phyloP scores from a whole-genome alignment of 2,888 invertebrate species.

The Erynnis tages region DNA sequence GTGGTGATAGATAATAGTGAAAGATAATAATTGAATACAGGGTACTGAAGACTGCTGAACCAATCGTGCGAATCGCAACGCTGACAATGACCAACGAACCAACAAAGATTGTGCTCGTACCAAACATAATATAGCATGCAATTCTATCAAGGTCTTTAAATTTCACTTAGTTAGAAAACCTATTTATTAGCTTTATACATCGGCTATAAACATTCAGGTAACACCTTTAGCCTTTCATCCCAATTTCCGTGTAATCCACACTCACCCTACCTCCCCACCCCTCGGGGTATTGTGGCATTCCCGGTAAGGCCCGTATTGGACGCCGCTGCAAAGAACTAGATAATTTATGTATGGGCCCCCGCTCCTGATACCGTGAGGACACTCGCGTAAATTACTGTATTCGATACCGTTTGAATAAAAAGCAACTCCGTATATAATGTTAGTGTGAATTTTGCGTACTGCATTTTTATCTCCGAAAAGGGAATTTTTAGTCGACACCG shows the following conservation, averaged over 20 bases:
- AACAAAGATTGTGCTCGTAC: too few species aligned
- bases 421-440: conserved; percentile 22
- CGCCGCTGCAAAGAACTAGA: conserved; percentile 34
- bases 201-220: too few species aligned
- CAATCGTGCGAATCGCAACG: too few species aligned
- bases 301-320: conserved; percentile 36
- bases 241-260: background rate
- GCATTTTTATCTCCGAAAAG: conserved; percentile 18
- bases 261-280: conserved; percentile 9
- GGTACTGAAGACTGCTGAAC: too few species aligned
- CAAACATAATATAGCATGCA: too few species aligned
- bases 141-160: too few species aligned
- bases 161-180: too few species aligned
- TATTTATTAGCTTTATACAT: too few species aligned
- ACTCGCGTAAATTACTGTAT: conserved; percentile 25
- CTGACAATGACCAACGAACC: too few species aligned
- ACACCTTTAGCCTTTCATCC: too few species aligned
- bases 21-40: too few species aligned
- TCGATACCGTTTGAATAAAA: conserved; percentile 27
- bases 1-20: too few species aligned
- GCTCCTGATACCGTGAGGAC: conserved; percentile 24
- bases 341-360: conserved; percentile 35
- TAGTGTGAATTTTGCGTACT: conserved; percentile 19
- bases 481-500: conserved; percentile 10
- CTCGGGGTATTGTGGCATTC: conserved; percentile 35